phyloP scores from a whole-genome alignment of 2,888 invertebrate species.

The Cremastobaeus sp. region DNA sequence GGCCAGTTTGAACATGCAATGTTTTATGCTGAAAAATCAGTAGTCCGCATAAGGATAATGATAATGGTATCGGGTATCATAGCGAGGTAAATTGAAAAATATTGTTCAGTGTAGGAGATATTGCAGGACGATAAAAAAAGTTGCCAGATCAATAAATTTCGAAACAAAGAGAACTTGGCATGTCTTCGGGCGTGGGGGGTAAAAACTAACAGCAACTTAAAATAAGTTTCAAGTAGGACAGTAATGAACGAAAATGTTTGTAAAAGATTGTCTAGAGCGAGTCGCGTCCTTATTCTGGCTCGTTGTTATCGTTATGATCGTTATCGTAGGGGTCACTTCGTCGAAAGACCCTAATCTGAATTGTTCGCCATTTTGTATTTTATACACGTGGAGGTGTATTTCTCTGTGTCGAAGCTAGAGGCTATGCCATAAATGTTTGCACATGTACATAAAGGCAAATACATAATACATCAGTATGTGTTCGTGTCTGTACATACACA shows the following conservation, averaged over 20 bases:
- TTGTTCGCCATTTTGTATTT: conserved; percentile 69
- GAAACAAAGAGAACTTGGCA: conserved; percentile 21
- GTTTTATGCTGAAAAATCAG: conserved; percentile 37
- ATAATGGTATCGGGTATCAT: conserved; percentile 41
- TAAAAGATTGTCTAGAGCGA: conserved; percentile 22
- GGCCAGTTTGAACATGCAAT: conserved; percentile 33
- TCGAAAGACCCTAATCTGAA: conserved; percentile 60
- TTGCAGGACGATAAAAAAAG: no score
- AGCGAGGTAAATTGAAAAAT: conserved; percentile 4
- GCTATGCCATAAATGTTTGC: conserved; percentile 13
- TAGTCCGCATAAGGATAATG: conserved; percentile 18
- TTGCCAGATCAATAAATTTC: conserved; percentile 21
- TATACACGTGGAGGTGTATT: conserved; percentile 64
- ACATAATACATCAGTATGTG: neutral
- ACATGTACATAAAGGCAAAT: neutral
- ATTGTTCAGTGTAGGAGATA: conserved; percentile 1
- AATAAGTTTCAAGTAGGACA: no score
- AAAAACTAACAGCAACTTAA: no score
- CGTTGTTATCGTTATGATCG: conserved; percentile 55
- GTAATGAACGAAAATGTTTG: conserved; percentile 20
- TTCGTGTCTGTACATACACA: neutral
- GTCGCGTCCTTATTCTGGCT: conserved; percentile 49
- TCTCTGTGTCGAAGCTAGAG: conserved; percentile 61
- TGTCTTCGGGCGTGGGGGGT: no score
- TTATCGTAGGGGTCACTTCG: conserved; percentile 58